A percentile compares a stretch with the other conserved stretches of the same genome.
phyloP scores from a whole-genome alignment of 2,113 vertebrate genomes.

The Podiceps cristatus region DNA sequence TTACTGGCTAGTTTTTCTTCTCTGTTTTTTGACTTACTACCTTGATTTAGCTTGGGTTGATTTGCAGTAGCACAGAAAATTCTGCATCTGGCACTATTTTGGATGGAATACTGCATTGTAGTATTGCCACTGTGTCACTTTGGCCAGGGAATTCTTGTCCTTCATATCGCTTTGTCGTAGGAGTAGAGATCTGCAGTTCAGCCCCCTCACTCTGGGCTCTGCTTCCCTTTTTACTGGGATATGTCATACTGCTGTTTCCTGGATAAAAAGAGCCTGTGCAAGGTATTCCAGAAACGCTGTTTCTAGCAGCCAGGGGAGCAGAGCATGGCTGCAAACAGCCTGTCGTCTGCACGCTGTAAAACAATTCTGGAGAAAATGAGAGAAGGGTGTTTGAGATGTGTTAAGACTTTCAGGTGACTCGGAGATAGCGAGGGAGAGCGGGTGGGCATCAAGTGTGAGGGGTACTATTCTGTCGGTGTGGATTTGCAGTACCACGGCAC shows the following conservation, averaged over 20 bases:
- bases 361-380: neutral
- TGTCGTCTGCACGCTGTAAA: neutral
- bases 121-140: neutral
- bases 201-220: neutral
- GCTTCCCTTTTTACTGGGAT: neutral
- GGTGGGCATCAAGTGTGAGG: neutral
- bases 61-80: neutral
- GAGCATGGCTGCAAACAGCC: neutral
- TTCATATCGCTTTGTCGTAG: neutral
- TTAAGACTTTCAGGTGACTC: neutral
- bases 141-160: neutral
- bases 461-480: neutral
- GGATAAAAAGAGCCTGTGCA: neutral
- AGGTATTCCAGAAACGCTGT: neutral
- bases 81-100: neutral
- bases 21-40: neutral
- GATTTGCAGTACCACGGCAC: neutral
- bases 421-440: neutral
- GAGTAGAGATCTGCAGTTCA: neutral
- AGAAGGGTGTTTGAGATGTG: neutral
- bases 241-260: neutral
- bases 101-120: neutral
- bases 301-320: neutral
- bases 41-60: neutral
- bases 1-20: neutral